phyloP scores from a whole-genome alignment of 92 coral and sea anemone species.

The Anthopleura xanthogrammica region DNA sequence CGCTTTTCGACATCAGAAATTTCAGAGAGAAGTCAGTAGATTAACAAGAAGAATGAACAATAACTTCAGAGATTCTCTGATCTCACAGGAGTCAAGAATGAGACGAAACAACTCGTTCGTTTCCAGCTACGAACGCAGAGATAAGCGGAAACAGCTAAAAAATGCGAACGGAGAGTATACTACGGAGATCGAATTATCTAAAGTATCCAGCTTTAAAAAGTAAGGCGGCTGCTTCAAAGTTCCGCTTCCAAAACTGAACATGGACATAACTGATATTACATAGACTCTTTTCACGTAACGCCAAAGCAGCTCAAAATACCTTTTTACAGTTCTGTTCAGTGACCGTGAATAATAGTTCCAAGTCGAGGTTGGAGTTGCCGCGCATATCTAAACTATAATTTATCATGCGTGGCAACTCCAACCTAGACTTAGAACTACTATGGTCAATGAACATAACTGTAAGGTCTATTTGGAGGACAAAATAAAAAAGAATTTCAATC shows the following conservation, averaged over 20 bases:
- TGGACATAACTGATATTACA: too few relatives aligned
- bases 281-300: too few relatives aligned
- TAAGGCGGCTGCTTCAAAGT: background rate
- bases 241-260: background rate
- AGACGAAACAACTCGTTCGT: slow-evolving; percentile 23
- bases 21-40: slow-evolving; percentile 44
- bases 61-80: slow-evolving; percentile 26
- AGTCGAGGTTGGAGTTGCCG: too few relatives aligned
- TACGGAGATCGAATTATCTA: slow-evolving; percentile 7
- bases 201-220: background rate
- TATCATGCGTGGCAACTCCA: too few relatives aligned
- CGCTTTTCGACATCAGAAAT: slow-evolving; percentile 57
- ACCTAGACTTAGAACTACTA: too few relatives aligned
- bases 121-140: slow-evolving; percentile 5
- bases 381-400: too few relatives aligned
- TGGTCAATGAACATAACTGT: too few relatives aligned
- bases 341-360: too few relatives aligned
- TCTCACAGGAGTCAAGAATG: slow-evolving; percentile 15
- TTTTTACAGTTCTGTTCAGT: too few relatives aligned
- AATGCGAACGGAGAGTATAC: slow-evolving; percentile 18
- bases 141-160: background rate
- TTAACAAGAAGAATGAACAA: slow-evolving; percentile 21
- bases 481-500: too few relatives aligned
- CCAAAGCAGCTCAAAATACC: too few relatives aligned
- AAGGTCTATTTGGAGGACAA: too few relatives aligned